These are phyloP conservation scores for Numenius phaeopus DNA, from an alignment of 2,797 vertebrate species.

Conservation along the genomic window DNA sequence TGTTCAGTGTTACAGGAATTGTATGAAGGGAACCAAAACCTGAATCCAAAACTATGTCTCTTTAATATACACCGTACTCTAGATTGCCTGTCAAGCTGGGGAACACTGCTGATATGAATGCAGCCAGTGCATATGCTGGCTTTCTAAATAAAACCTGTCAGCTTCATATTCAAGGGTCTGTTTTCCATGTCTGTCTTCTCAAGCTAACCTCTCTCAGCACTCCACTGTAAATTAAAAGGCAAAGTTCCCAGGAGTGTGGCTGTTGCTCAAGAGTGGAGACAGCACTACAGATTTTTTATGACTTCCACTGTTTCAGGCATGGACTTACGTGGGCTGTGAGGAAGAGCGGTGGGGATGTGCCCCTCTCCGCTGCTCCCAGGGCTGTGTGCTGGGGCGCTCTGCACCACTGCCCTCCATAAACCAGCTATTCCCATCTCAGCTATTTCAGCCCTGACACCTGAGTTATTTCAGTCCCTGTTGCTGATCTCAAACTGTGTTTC, in stretches of 20 bases:
- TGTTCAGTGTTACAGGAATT: constrained; percentile 27
- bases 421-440: not conserved
- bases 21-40: constrained; percentile 43
- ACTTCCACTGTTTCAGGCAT: not conserved
- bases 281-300: not conserved
- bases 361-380: accelerated
- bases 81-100: constrained; percentile 47
- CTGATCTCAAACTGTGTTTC: not conserved
- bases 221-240: not conserved
- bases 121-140: constrained; percentile 65
- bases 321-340: not conserved
- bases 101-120: constrained; percentile 50
- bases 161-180: constrained; percentile 52
- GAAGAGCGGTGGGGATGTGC: not conserved
- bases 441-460: not conserved
- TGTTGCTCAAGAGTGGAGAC: not conserved
- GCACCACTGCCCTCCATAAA: not conserved
- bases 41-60: constrained; percentile 26
- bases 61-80: constrained; percentile 28
- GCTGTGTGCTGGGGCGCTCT: accelerated
- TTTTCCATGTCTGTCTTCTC: constrained; percentile 44
- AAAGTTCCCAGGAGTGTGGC: not conserved
- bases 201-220: constrained; percentile 15
- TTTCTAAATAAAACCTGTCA: constrained; percentile 78
- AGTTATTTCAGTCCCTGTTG: not conserved